phyloP scores from a whole-genome alignment of 2,888 invertebrate genomes.

The Thymelicus sylvestris region DNA sequence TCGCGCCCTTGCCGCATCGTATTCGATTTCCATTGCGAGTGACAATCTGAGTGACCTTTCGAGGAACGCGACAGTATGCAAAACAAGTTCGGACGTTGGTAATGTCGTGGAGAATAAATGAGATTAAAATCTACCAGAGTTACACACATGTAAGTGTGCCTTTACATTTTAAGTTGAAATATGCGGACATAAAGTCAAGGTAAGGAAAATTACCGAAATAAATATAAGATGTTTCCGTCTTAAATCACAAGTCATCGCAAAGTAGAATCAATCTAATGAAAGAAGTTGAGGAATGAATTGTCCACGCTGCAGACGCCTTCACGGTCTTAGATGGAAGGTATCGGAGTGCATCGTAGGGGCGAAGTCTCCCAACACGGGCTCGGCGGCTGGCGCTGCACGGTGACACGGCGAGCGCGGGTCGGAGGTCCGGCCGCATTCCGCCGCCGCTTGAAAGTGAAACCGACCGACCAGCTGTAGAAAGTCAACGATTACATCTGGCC shows the following conservation, averaged over 20 bases:
- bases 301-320: background rate
- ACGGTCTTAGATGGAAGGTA: background rate
- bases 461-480: constrained; percentile 79
- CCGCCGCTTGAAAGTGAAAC: constrained; percentile 82
- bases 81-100: constrained; percentile 48
- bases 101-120: background rate
- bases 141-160: background rate
- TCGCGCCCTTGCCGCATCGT: constrained; percentile 28
- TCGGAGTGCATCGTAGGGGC: constrained; percentile 29
- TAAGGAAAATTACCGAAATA: background rate
- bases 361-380: constrained; percentile 32
- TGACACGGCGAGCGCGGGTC: constrained; percentile 65
- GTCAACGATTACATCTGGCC: constrained; percentile 71
- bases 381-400: constrained; percentile 49
- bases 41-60: constrained; percentile 41
- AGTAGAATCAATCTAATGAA: no score
- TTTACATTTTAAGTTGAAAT: background rate
- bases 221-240: no score
- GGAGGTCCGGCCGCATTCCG: constrained; percentile 83
- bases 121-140: background rate
- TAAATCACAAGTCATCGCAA: no score
- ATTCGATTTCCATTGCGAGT: constrained; percentile 33
- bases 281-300: no score
- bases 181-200: background rate
- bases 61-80: constrained; percentile 53